Conservation (phyloP, 2,888 invertebrate species). For the Itoplectis maculator region DNA sequence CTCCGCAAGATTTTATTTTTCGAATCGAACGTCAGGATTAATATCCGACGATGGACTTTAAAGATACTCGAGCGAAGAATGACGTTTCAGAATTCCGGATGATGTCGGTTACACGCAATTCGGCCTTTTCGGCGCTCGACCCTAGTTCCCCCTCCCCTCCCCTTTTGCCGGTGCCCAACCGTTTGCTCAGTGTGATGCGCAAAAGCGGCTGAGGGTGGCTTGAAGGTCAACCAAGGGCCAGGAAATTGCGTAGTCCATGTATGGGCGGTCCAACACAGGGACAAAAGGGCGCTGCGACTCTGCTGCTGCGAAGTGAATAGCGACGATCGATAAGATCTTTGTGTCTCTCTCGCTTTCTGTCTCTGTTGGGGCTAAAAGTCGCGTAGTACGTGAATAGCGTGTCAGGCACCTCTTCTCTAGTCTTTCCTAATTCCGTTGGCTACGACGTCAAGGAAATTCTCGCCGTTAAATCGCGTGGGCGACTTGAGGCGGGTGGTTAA, state of each 20-base stretch:
- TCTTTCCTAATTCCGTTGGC: neutral
- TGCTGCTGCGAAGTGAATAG: neutral
- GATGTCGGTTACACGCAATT: neutral
- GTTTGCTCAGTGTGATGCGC: neutral
- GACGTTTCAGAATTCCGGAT: neutral
- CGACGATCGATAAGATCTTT: neutral
- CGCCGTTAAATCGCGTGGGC: neutral
- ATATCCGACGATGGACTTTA: neutral
- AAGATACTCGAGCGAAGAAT: neutral
- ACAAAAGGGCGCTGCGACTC: neutral
- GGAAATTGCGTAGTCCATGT: conserved; percentile 9
- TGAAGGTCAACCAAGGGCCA: conserved; percentile 25
- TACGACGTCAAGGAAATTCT: neutral
- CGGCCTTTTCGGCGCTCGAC: neutral
- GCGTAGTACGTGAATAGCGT: no score
- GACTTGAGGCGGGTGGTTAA: neutral
- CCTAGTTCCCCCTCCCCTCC: neutral
- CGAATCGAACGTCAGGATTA: neutral
- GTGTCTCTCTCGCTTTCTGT: no score
- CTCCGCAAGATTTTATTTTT: conserved; percentile 1
- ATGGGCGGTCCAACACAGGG: no score
- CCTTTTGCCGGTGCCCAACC: no score
- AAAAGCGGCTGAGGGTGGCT: conserved; percentile 12
- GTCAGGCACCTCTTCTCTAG: neutral
- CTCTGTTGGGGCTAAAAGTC: no score